Conservation (phyloP, 2,888 invertebrate species). For the Alloscopus bannaensis region DNA sequence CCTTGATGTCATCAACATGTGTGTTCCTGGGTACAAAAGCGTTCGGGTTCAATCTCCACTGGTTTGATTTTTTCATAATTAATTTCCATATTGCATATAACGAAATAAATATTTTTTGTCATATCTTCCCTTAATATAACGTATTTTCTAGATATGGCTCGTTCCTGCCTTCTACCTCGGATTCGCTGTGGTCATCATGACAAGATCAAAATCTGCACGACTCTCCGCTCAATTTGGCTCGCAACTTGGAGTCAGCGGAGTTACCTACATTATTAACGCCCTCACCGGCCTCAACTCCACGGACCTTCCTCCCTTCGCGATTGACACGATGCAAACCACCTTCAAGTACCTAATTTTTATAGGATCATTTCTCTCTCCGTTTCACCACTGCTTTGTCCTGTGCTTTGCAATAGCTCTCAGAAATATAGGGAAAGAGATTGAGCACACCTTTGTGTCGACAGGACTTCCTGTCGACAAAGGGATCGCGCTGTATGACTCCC, state of each 20-base stretch:
- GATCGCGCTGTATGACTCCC: neutral
- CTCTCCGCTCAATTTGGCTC: neutral
- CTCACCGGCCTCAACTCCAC: neutral
- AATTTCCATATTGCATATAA: neutral
- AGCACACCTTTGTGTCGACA: neutral
- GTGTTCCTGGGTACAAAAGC: neutral
- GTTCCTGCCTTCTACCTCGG: neutral
- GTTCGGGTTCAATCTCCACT: neutral
- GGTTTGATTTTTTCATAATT: neutral
- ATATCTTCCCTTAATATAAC: too few species aligned
- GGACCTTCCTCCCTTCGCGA: neutral
- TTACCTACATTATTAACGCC: neutral
- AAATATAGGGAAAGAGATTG: conserved; percentile 1
- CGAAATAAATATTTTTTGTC: neutral
- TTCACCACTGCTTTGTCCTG: neutral
- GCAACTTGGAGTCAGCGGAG: neutral
- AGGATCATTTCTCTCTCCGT: neutral
- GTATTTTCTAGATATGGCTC: neutral
- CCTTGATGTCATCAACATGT: neutral
- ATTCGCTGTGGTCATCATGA: neutral
- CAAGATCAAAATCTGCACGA: neutral
- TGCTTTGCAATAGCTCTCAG: neutral
- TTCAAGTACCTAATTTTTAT: neutral
- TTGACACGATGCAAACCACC: neutral
- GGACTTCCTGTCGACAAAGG: neutral